A percentile compares a stretch with the other conserved stretches of the same genome.
phyloP scores from a whole-genome alignment of 2,888 invertebrate species.

The Zeuzera pyrina region DNA sequence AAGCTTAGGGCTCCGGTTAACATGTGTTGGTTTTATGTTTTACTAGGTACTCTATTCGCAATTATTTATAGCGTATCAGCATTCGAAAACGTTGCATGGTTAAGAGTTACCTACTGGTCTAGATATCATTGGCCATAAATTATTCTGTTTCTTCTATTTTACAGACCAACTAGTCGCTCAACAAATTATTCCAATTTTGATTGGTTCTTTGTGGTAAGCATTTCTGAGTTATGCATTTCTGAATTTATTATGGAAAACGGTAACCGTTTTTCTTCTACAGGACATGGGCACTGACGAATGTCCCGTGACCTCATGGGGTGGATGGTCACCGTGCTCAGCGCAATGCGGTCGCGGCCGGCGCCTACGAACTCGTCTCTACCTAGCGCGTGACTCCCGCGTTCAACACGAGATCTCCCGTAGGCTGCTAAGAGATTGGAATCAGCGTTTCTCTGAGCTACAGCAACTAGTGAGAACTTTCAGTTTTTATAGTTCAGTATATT shows the following conservation, averaged over 20 bases:
- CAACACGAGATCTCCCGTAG: conserved; percentile 35
- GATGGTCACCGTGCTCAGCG: conserved; percentile 86
- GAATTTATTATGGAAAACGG: neutral
- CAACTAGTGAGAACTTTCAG: conserved; percentile 28
- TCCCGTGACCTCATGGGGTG: conserved; percentile 80
- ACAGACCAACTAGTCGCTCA: too few species aligned
- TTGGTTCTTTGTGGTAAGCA: conserved; percentile 57
- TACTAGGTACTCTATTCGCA: too few species aligned
- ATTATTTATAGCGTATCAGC: too few species aligned
- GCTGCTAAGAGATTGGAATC: conserved; percentile 37
- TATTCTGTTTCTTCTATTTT: too few species aligned
- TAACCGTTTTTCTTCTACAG: too few species aligned
- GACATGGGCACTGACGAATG: conserved; percentile 61
- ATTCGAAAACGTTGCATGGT: too few species aligned
- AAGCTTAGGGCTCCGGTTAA: too few species aligned
- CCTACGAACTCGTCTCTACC: conserved; percentile 67
- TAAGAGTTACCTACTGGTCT: too few species aligned
- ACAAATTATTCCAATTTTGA: conserved; percentile 47
- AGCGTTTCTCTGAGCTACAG: conserved; percentile 43
- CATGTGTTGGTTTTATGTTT: too few species aligned
- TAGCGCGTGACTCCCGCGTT: conserved; percentile 27
- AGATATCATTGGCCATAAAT: too few species aligned
- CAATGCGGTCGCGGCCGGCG: conserved; percentile 82
- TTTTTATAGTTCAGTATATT: too few species aligned
- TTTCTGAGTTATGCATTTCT: too few species aligned